phyloP scores from a whole-genome alignment of 1,140 invertebrate species.

The Argopecten irradians region DNA sequence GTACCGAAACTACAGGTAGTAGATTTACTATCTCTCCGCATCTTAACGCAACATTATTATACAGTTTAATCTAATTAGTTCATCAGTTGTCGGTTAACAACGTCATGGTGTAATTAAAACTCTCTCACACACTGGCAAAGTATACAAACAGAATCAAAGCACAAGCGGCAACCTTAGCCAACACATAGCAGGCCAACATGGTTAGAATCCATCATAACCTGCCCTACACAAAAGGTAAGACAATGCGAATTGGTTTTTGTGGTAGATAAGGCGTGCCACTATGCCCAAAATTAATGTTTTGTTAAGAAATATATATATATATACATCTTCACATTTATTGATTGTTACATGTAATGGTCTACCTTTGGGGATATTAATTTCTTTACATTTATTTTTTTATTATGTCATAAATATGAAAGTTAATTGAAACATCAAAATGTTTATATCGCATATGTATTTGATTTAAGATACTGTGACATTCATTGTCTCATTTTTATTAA shows the following conservation, averaged over 20 bases:
- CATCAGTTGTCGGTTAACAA: not conserved
- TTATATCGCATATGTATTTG: no score
- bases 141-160: not conserved
- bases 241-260: not conserved
- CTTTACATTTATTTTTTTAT: no score
- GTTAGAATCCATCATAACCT: not conserved
- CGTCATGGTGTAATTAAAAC: not conserved
- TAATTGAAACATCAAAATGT: no score
- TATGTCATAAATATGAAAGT: no score
- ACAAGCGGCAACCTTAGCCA: not conserved
- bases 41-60: not conserved
- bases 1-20: not conserved
- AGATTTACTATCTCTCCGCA: not conserved
- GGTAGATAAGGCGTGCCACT: no score
- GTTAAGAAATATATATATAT: no score
- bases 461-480: no score
- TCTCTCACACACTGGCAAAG: not conserved
- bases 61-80: not conserved
- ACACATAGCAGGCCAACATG: not conserved
- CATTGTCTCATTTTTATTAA: no score
- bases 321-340: no score
- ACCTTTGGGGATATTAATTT: no score
- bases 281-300: no score
- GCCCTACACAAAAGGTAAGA: not conserved
- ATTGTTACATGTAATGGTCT: no score